A percentile compares a stretch with the other conserved stretches of the same genome.
Evolutionary conservation across 2,888 invertebrate species (phyloP).

Genomic region (Malachius bipustulatus): DNA sequence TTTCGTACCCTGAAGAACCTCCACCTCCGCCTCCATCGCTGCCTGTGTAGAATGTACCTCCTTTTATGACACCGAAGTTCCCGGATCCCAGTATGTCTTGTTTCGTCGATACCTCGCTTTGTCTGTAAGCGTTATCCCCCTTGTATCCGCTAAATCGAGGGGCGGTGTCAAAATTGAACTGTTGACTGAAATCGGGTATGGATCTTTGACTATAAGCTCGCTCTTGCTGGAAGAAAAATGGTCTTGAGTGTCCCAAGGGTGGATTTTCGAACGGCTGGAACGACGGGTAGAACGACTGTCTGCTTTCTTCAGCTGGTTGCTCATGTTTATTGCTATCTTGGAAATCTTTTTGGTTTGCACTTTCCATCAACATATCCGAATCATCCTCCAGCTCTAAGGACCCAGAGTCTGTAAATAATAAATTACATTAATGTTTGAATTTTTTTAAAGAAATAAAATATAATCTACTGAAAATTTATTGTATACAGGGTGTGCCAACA

Average conservation of each 20-base stretch:
- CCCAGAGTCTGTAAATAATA: no score
- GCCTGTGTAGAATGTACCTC: constrained; percentile 73
- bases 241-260: constrained; percentile 49
- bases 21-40: constrained; percentile 56
- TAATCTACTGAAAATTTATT: no score
- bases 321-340: no score
- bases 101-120: constrained; percentile 28
- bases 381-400: no score
- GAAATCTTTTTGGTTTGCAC: no score
- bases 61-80: constrained; percentile 75
- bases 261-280: constrained; percentile 44
- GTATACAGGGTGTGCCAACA: no score
- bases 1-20: constrained; percentile 42
- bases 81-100: constrained; percentile 66
- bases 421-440: no score
- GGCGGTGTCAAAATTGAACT: constrained; percentile 25
- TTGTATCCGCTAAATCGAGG: constrained; percentile 35
- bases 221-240: constrained; percentile 48
- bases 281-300: constrained; percentile 62
- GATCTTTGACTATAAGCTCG: constrained; percentile 50
- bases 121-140: constrained; percentile 15
- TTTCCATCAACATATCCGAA: no score
- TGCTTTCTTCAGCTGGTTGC: no score
- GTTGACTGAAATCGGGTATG: constrained; percentile 30
- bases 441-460: no score